phyloP scores from a whole-genome alignment of 2,113 vertebrate genomes.

The Aldabrachelys gigantea region DNA sequence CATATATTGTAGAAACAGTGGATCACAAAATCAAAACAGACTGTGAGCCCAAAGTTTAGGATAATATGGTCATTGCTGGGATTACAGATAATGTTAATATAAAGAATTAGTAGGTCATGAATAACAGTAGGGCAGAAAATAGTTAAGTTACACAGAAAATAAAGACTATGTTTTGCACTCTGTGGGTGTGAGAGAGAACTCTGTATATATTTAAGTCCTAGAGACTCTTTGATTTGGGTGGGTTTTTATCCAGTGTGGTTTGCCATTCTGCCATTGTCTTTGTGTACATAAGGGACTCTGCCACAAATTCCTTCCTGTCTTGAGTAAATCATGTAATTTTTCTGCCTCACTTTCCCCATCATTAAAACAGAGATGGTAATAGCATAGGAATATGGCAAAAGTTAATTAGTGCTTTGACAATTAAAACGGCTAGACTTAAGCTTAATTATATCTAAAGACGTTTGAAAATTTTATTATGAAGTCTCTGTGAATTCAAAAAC shows the following conservation, averaged over 20 bases:
- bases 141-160: constrained; percentile 14
- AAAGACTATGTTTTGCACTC: background rate
- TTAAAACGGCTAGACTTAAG: background rate
- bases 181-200: background rate
- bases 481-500: background rate
- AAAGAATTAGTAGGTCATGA: background rate
- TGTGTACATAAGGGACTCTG: background rate
- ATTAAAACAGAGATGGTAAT: background rate
- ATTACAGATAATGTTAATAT: background rate
- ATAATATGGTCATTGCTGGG: background rate
- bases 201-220: background rate
- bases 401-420: background rate
- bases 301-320: background rate
- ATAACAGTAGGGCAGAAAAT: background rate
- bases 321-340: background rate
- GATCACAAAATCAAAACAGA: background rate
- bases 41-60: background rate
- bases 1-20: fast-evolving
- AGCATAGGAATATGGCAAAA: background rate
- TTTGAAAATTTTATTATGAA: background rate
- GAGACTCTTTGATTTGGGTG: background rate
- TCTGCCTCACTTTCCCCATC: background rate
- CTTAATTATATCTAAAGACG: background rate
- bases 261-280: background rate
- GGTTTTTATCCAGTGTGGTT: background rate